Evolutionary conservation across 2,888 invertebrate species (phyloP).

Genomic region (Congeria kusceri): DNA sequence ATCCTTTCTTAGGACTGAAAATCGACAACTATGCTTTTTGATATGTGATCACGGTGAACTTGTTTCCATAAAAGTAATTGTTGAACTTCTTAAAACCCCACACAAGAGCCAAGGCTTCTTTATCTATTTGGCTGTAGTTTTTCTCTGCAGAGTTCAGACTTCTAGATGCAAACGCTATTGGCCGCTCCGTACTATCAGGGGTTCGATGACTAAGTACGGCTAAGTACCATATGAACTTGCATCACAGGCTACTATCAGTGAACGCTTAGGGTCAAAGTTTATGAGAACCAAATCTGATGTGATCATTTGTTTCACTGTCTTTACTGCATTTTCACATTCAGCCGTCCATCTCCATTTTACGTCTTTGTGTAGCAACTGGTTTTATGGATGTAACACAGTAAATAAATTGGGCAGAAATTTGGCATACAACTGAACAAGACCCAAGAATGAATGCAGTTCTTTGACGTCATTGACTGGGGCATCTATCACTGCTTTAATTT

Average conservation of each 20-base stretch:
- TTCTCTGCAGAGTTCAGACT: no score
- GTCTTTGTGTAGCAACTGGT: slow-evolving; percentile 26
- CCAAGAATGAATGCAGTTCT: slow-evolving; percentile 37
- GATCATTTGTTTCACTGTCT: slow-evolving; percentile 65
- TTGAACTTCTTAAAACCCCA: slow-evolving; percentile 84
- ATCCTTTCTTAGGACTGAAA: slow-evolving; percentile 55
- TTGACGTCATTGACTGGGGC: slow-evolving; percentile 32
- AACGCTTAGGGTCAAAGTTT: slow-evolving; percentile 77
- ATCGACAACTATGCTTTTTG: slow-evolving; percentile 59
- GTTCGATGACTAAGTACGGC: no score
- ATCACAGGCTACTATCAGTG: slow-evolving; percentile 82
- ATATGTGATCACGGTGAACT: slow-evolving; percentile 45
- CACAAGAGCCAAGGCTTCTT: slow-evolving; percentile 84
- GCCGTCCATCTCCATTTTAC: slow-evolving; percentile 30
- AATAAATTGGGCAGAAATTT: slow-evolving; percentile 28
- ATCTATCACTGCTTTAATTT: slow-evolving; percentile 30
- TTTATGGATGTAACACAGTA: slow-evolving; percentile 20
- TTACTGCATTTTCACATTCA: slow-evolving; percentile 36
- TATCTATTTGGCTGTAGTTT: slow-evolving; percentile 83
- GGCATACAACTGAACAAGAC: slow-evolving; percentile 42
- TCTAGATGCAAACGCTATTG: no score
- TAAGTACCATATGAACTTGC: slow-evolving; percentile 81
- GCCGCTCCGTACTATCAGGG: no score
- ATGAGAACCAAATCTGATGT: no score
- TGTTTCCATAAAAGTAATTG: slow-evolving; percentile 76